Evolutionary conservation across 2,113 vertebrate genomes (phyloP).

Genomic region (Engystomops pustulosus): DNA sequence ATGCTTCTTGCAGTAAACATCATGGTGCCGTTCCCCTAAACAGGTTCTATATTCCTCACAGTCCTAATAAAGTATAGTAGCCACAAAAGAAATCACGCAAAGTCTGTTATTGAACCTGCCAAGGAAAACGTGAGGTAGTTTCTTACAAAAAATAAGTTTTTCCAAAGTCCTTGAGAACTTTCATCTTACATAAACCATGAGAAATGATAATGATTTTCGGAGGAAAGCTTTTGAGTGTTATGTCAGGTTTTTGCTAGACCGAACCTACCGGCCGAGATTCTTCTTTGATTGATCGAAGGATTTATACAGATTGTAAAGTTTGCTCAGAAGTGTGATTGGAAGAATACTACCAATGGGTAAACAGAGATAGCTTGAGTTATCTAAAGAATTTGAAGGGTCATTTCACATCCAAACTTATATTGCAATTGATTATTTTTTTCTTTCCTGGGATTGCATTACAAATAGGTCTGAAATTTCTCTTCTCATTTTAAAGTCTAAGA

Average conservation of each 20-base stretch:
- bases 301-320: conserved; percentile 50
- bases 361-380: conserved; percentile 12
- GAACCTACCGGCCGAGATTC: conserved; percentile 20
- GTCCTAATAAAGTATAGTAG: neutral
- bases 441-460: neutral
- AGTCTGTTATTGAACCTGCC: neutral
- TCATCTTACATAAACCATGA: conserved; percentile 38
- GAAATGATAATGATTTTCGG: conserved; percentile 29
- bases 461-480: neutral
- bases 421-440: conserved; percentile 42
- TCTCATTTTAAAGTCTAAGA: neutral
- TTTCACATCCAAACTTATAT: conserved; percentile 35
- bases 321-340: conserved; percentile 39
- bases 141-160: conserved; percentile 14
- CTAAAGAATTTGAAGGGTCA: neutral
- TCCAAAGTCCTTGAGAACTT: conserved; percentile 34
- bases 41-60: neutral
- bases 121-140: neutral
- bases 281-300: conserved; percentile 40
- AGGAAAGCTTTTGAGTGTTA: neutral
- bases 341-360: conserved; percentile 36
- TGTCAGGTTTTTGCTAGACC: conserved; percentile 21
- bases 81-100: conserved; percentile 6
- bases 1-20: neutral
- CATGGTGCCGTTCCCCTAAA: conserved; percentile 14